Conservation (phyloP, 2,888 invertebrate species). For the Tachina lurida region DNA sequence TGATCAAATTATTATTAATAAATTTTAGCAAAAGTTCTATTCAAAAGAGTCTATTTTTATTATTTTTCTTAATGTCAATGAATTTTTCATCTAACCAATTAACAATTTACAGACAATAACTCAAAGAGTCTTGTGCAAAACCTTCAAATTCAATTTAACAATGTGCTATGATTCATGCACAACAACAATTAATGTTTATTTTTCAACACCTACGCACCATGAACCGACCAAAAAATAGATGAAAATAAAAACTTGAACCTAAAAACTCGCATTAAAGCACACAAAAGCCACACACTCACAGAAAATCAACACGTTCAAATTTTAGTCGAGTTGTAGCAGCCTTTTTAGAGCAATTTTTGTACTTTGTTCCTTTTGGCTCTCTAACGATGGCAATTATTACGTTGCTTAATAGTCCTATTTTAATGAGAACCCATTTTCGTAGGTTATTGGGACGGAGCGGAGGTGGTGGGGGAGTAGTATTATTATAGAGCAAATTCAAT, state of each 20-base stretch:
- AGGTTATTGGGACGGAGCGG: background rate
- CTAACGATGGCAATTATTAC: conserved; percentile 54
- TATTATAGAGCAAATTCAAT: conserved; percentile 50
- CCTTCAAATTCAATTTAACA: conserved; percentile 64
- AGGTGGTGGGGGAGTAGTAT: background rate
- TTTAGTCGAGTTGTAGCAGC: background rate
- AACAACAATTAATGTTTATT: conserved; percentile 68
- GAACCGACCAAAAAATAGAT: background rate
- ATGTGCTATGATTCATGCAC: conserved; percentile 69
- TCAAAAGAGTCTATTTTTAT: background rate
- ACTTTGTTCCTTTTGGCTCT: conserved; percentile 21
- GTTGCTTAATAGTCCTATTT: conserved; percentile 58
- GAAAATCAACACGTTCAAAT: background rate
- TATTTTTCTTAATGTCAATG: conserved; percentile 14
- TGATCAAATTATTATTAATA: background rate
- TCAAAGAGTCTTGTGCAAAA: conserved; percentile 51
- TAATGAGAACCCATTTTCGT: conserved; percentile 29
- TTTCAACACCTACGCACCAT: conserved; percentile 68
- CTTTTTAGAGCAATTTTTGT: background rate
- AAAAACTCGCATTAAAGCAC: background rate
- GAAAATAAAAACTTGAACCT: background rate
- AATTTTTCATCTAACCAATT: conserved; percentile 61
- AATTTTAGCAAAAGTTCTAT: background rate
- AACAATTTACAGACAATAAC: conserved; percentile 51
- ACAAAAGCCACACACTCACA: background rate